Evolutionary conservation across 37 sponge, comb jelly and placozoan species (phyloP), one percentile per base, ranked within the genome.

Genomic region (Trichoplax adhaerens): DNA sequence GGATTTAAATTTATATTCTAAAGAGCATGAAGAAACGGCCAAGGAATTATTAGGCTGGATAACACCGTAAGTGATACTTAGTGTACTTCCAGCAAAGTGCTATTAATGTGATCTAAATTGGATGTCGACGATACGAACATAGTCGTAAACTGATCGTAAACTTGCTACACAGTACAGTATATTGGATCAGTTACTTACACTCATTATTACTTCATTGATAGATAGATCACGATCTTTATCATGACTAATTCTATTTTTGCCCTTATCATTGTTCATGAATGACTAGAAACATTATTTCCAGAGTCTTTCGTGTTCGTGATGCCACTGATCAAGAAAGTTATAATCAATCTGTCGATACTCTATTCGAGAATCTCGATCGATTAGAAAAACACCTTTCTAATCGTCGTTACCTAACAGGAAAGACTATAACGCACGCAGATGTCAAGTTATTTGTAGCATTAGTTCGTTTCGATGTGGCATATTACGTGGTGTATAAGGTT

Each of bases 401-500:
- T 3, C 77, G 79, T 65, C 77, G 94, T 51, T 93, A 86, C 76
- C 79, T 93, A 58, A 80, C 86, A 56, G 94, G 94, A 49, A 46
- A 74, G 53, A 66, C 63, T 46, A 58, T 93, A 53, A 93, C 94
- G 53, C 90, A 93, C 74, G 94, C 94, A 57, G 94, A 93, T 74
- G 74, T 93, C n/a, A 72, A 90, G 6, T 83, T 93, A 7, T 93
- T 70, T 70, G 81, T 84, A 46, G 89, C 94, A 47, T 80, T 93
- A 52, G 91, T 81, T 3, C 75, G 94, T 4, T 93, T 93, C 82
- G 94, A 93, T 71, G 51, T 54, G 48, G 94, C 86, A 72, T 93
- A 93, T 68, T 84, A 84, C 49, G 91, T 82, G 49, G 90, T 86
- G 58, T 93, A 86, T 75, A 93, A 93, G 72, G 87, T 87, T 50